Percentiles rank a stretch among this genome's conserved stretches.
phyloP scores from a whole-genome alignment of 2,888 invertebrate genomes.

The Acanthococcus lagerstroemiae region DNA sequence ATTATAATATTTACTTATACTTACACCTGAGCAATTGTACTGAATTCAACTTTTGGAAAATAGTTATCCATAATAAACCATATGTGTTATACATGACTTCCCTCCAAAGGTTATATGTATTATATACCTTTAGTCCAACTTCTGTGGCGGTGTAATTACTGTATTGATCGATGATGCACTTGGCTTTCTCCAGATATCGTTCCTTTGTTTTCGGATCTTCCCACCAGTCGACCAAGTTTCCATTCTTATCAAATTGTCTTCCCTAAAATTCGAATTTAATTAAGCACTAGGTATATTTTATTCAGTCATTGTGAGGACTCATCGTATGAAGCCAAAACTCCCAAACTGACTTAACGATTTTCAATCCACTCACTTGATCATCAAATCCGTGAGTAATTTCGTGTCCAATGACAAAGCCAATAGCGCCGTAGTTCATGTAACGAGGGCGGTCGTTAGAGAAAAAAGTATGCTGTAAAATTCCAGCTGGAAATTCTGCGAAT shows the following conservation, averaged over 20 bases:
- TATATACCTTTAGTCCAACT: conserved; percentile 59
- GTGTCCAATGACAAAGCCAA: conserved; percentile 84
- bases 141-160: conserved; percentile 76
- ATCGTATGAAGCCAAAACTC: too few species aligned
- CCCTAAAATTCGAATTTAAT: conserved; percentile 53
- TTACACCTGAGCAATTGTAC: too few species aligned
- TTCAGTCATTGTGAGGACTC: neutral
- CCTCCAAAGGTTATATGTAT: too few species aligned
- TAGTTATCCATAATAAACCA: too few species aligned
- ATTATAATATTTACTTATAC: too few species aligned
- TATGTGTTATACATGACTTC: too few species aligned
- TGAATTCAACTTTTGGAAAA: too few species aligned
- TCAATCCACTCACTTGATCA: conserved; percentile 50
- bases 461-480: conserved; percentile 84
- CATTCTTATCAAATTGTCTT: conserved; percentile 82
- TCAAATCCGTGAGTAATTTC: conserved; percentile 88
- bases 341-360: too few species aligned
- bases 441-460: conserved; percentile 78
- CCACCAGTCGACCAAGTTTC: conserved; percentile 93
- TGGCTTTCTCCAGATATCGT: conserved; percentile 70
- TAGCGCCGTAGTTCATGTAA: conserved; percentile 86
- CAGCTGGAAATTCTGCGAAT: conserved; percentile 77
- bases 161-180: conserved; percentile 88
- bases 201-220: conserved; percentile 77
- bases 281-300: conserved; percentile 16